These are phyloP conservation scores for Phalacrocorax pelagicus DNA, from an alignment of 2,113 vertebrate species.

Conservation along the genomic window DNA sequence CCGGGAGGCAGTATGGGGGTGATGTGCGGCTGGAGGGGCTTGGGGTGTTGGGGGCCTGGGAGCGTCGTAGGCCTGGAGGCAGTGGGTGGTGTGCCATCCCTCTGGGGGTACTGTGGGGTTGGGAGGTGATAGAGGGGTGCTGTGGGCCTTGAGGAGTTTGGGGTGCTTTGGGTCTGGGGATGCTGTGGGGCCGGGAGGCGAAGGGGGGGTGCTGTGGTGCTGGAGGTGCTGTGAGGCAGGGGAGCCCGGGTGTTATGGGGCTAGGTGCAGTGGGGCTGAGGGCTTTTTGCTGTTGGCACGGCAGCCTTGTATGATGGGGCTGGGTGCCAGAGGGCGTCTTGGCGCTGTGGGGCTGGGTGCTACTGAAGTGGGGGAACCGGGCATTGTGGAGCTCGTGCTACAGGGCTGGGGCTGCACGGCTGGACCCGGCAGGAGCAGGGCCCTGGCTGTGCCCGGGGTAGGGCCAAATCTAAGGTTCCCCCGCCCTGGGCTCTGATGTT, in stretches of 20 bases:
- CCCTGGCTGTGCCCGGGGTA: no score
- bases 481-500: not conserved
- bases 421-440: not conserved
- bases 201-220: not conserved
- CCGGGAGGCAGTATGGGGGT: not conserved
- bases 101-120: not conserved
- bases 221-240: not conserved
- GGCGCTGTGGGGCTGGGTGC: not conserved
- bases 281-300: not conserved
- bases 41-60: no score
- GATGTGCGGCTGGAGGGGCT: no score
- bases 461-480: not conserved
- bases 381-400: not conserved
- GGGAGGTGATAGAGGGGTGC: no score
- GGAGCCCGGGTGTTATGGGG: not conserved
- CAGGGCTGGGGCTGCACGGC: not conserved
- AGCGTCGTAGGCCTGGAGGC: not conserved
- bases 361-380: not conserved
- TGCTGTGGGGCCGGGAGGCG: not conserved
- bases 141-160: not conserved
- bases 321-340: not conserved
- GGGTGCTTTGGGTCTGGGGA: not conserved
- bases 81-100: no score
- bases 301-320: not conserved
- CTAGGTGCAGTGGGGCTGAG: not conserved